phyloP scores from a whole-genome alignment of 53 echinoderm and acorn worm species.

The Pentamera pediparva region DNA sequence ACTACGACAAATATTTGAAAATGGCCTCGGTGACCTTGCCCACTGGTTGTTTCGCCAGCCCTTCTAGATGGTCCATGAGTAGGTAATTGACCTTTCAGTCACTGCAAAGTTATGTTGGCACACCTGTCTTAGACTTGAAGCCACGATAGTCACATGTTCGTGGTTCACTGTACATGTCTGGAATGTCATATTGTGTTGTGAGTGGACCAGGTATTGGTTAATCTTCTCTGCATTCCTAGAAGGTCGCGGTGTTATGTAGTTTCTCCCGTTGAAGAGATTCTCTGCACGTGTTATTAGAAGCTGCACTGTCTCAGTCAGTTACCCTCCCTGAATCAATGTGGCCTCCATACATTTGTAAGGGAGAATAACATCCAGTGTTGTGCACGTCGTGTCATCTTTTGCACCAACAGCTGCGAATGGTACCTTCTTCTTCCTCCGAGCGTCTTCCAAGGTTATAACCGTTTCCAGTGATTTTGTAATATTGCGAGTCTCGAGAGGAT shows the following conservation, averaged over 20 bases:
- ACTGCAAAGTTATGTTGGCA: slow-evolving; percentile 41
- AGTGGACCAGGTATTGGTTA: slow-evolving; percentile 34
- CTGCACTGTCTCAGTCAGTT: slow-evolving; percentile 13
- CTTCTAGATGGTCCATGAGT: slow-evolving; percentile 24
- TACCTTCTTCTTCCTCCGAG: slow-evolving; percentile 17
- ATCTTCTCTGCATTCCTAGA: neutral
- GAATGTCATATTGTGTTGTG: slow-evolving; percentile 6
- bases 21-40: too few species aligned
- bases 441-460: slow-evolving; percentile 10
- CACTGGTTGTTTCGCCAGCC: slow-evolving; percentile 30
- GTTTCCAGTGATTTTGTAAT: neutral
- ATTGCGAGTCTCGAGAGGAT: too few species aligned
- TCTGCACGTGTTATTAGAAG: slow-evolving; percentile 34
- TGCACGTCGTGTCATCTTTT: neutral
- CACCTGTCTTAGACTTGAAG: slow-evolving; percentile 29
- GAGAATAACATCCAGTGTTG: slow-evolving; percentile 30
- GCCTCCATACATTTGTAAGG: slow-evolving; percentile 7
- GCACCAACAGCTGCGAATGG: neutral
- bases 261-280: slow-evolving; percentile 20
- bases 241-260: slow-evolving; percentile 20
- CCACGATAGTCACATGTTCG: slow-evolving; percentile 33
- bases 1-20: too few species aligned
- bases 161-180: slow-evolving; percentile 24
- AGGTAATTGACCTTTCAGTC: slow-evolving; percentile 16
- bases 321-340: slow-evolving; percentile 7